Conservation (phyloP, 2,797 vertebrate genomes). For the Mycteria americana region DNA sequence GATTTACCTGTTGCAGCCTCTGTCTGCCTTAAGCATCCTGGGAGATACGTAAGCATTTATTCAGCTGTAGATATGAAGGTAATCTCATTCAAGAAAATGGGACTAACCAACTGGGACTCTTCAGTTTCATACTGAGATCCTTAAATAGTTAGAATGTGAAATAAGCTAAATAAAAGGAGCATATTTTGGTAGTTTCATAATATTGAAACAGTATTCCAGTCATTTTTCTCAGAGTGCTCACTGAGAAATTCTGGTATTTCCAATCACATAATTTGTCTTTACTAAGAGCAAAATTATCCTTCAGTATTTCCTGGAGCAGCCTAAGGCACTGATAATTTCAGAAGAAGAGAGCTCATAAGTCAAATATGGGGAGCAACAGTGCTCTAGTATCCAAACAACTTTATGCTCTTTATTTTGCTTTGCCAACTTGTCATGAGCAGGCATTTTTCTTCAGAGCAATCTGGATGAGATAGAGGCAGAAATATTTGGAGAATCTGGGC, state of each 20-base stretch:
- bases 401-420: slow-evolving; percentile 1
- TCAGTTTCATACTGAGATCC: not conserved
- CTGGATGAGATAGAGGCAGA: slow-evolving; percentile 36
- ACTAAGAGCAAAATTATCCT: slow-evolving; percentile 12
- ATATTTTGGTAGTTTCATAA: slow-evolving; percentile 32
- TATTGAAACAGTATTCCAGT: slow-evolving; percentile 35
- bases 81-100: not conserved
- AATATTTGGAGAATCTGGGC: slow-evolving; percentile 45
- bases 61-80: not conserved
- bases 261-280: slow-evolving; percentile 36
- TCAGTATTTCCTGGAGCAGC: slow-evolving; percentile 39
- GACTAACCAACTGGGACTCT: not conserved
- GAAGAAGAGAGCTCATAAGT: slow-evolving; percentile 15
- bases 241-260: slow-evolving; percentile 20
- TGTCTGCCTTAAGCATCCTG: not conserved
- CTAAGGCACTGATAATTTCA: slow-evolving; percentile 22
- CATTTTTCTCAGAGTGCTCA: slow-evolving; percentile 58
- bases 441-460: slow-evolving; percentile 33
- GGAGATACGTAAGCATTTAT: not conserved
- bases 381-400: not conserved
- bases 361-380: slow-evolving; percentile 3
- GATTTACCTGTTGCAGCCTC: not conserved
- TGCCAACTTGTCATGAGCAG: slow-evolving; percentile 13
- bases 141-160: slow-evolving; percentile 38
- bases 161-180: not conserved